Conservation (phyloP, 1,140 invertebrate genomes). For the Penaeus indicus region DNA sequence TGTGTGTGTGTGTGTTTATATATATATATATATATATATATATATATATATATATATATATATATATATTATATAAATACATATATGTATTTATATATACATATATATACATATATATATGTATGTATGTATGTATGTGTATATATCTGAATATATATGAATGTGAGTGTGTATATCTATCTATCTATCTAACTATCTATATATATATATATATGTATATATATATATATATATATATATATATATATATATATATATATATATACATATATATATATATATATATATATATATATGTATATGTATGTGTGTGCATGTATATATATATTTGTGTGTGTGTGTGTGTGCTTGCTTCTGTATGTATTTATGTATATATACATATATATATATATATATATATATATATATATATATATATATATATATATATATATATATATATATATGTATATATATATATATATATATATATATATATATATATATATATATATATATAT, state of each 20-base stretch:
- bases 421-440: conserved; percentile 42
- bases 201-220: too few species aligned
- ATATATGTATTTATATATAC: too few species aligned
- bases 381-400: conserved; percentile 19
- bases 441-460: conserved; percentile 43
- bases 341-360: not conserved
- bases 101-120: conserved; percentile 46
- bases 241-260: conserved; percentile 1
- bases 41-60: too few species aligned
- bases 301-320: not conserved
- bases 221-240: not conserved
- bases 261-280: conserved; percentile 12
- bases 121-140: conserved; percentile 36
- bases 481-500: conserved; percentile 47
- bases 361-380: not conserved
- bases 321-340: not conserved
- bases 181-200: too few species aligned
- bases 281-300: conserved; percentile 19
- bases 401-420: conserved; percentile 32
- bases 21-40: too few species aligned
- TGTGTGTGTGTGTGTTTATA: too few species aligned
- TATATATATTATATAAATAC: too few species aligned
- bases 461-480: conserved; percentile 10
- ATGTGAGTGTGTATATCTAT: too few species aligned
- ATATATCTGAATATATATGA: too few species aligned